Conservation (phyloP, 2,888 invertebrate genomes). For the Mamestra brassicae region DNA sequence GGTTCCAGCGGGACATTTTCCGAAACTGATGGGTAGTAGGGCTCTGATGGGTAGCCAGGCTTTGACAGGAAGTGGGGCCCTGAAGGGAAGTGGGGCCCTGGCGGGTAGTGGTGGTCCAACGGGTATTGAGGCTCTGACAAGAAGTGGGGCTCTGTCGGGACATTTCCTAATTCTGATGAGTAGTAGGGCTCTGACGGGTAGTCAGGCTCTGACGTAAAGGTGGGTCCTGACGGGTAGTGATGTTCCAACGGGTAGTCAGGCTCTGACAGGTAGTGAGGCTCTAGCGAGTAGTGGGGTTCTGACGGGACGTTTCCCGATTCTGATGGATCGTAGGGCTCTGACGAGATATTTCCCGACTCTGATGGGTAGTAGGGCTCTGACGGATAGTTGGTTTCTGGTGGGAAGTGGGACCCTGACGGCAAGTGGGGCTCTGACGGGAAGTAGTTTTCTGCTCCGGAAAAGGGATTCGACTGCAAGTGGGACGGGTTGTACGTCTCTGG, state of each 20-base stretch:
- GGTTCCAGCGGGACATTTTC: background rate
- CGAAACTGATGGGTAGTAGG: background rate
- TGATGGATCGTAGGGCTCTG: background rate
- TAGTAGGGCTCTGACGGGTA: background rate
- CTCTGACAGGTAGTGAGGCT: background rate
- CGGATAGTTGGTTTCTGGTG: background rate
- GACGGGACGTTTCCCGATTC: too few relatives aligned
- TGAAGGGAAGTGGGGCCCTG: background rate
- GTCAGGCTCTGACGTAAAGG: background rate
- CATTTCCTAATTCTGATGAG: too few relatives aligned
- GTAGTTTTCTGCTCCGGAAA: background rate
- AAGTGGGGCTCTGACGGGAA: background rate
- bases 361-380: background rate
- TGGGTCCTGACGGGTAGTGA: too few relatives aligned
- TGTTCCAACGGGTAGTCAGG: background rate
- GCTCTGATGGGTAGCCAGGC: background rate
- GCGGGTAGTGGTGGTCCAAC: background rate
- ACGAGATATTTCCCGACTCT: background rate
- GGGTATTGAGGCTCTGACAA: background rate
- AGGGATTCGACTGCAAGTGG: background rate
- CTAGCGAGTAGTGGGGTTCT: too few relatives aligned
- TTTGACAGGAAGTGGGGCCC: background rate
- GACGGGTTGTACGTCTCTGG: background rate
- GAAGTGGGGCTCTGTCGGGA: background rate
- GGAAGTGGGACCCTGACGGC: background rate